Conservation (phyloP, 2,113 vertebrate species). For the Circaetus gallicus region DNA sequence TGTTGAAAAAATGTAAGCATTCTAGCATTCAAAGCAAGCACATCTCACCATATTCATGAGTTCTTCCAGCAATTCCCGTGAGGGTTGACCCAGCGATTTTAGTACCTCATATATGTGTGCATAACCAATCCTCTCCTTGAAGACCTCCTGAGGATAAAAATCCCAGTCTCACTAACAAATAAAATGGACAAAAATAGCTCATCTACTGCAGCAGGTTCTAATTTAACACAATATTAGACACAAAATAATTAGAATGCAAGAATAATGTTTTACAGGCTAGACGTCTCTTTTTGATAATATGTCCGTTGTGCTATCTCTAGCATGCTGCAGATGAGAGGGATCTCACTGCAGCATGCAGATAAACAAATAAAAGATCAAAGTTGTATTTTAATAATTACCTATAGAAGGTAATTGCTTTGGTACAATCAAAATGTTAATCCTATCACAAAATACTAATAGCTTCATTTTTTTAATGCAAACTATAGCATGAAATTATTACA, state of each 20-base stretch:
- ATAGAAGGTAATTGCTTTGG: background rate
- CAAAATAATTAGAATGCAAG: background rate
- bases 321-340: background rate
- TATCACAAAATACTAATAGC: background rate
- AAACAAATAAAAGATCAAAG: background rate
- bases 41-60: conserved; percentile 96
- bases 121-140: conserved; percentile 98
- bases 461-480: background rate
- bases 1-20: background rate
- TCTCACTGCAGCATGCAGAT: background rate
- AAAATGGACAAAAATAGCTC: background rate
- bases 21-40: background rate
- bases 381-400: background rate
- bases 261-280: background rate
- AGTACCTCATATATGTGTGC: conserved; percentile 93
- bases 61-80: conserved; percentile 90
- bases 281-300: background rate
- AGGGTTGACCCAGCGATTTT: conserved; percentile 90
- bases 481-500: background rate
- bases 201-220: background rate
- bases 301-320: background rate
- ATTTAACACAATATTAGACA: background rate
- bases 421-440: background rate
- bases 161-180: background rate
- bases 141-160: conserved; percentile 85